Percentiles rank a stretch among this genome's conserved stretches.
These are phyloP conservation scores for Aythya baeri DNA, from an alignment of 2,113 vertebrate genomes.

Conservation along the genomic window DNA sequence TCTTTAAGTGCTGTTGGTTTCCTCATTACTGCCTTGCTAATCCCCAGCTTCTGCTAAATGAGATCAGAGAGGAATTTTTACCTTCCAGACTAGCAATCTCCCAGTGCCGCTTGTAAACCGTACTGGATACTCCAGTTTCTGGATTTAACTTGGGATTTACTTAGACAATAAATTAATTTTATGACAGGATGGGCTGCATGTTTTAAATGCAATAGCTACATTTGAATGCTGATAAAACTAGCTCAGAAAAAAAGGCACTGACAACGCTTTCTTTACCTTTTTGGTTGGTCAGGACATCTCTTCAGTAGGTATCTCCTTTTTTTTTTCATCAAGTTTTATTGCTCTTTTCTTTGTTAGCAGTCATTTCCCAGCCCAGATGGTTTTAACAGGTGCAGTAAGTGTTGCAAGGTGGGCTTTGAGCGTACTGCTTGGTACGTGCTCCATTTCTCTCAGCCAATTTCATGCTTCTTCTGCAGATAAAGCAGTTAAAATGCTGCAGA, in stretches of 20 bases:
- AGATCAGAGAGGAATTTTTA: neutral
- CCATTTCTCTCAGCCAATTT: neutral
- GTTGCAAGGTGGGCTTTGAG: neutral
- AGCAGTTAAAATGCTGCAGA: neutral
- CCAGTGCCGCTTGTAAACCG: neutral
- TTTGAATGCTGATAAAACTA: neutral
- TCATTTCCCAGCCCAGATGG: neutral
- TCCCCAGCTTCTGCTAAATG: constrained; percentile 13
- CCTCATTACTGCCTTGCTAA: neutral
- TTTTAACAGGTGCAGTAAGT: neutral
- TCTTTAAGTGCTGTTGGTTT: neutral
- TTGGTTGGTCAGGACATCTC: neutral
- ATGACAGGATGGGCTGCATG: neutral
- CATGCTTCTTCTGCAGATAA: neutral
- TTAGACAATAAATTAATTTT: neutral
- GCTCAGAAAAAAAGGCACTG: neutral
- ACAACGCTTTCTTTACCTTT: neutral
- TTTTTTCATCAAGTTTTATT: neutral
- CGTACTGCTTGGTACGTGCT: neutral
- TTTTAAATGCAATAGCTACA: neutral
- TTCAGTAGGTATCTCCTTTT: neutral
- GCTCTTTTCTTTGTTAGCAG: neutral
- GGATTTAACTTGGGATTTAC: neutral
- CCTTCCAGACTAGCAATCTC: neutral
- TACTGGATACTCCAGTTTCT: neutral